Percentiles rank a stretch among this genome's conserved stretches.
phyloP scores from a whole-genome alignment of 2,888 invertebrate genomes.

The Enchytraeus crypticus region DNA sequence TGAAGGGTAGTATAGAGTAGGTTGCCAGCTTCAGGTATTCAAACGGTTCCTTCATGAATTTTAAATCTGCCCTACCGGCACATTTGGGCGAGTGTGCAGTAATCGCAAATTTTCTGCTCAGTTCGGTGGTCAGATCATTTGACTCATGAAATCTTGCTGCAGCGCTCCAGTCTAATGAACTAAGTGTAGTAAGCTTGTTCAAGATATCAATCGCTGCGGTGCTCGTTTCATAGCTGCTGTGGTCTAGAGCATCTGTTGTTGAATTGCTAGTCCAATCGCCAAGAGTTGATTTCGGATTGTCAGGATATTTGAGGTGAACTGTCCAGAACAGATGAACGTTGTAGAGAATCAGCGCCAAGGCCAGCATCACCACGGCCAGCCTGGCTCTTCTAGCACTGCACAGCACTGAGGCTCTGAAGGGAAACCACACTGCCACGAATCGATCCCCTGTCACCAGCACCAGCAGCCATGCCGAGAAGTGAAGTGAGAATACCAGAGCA shows the following conservation, averaged over 20 bases:
- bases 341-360: slow-evolving; percentile 6
- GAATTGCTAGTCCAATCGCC: too few species aligned
- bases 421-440: slow-evolving; percentile 21
- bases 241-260: background rate
- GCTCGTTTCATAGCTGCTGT: too few species aligned
- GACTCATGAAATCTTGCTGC: background rate
- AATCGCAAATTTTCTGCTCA: too few species aligned
- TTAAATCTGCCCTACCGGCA: background rate
- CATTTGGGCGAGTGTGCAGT: background rate
- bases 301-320: background rate
- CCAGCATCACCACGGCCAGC: background rate
- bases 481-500: slow-evolving; percentile 31
- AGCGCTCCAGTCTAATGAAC: background rate
- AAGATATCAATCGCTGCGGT: too few species aligned
- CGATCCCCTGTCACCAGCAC: slow-evolving; percentile 19
- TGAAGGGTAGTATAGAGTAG: slow-evolving; percentile 10
- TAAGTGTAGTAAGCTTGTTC: too few species aligned
- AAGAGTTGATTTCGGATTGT: too few species aligned
- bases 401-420: slow-evolving; percentile 14
- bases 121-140: background rate
- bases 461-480: slow-evolving; percentile 20
- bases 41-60: slow-evolving; percentile 18
- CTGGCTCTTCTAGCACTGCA: slow-evolving; percentile 15
- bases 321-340: slow-evolving; percentile 22
- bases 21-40: slow-evolving; percentile 4